Conservation (phyloP, 2,888 invertebrate genomes). For the Buathra laborator region DNA sequence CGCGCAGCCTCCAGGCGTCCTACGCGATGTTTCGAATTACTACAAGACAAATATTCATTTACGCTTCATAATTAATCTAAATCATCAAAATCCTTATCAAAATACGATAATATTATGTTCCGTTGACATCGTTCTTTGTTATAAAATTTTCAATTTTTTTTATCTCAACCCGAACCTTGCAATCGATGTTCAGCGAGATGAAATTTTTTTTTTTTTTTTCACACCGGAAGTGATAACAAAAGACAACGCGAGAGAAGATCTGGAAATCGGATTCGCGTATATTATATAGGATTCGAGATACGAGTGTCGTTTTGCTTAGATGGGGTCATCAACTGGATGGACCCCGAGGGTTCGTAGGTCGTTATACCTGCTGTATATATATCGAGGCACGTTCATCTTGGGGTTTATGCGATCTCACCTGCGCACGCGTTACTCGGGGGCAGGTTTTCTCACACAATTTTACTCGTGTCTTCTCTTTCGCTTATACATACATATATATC, state of each 20-base stretch:
- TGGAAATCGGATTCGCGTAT: slow-evolving; percentile 23
- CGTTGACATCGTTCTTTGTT: not conserved
- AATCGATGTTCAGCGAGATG: not conserved
- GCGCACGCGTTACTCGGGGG: slow-evolving; percentile 64
- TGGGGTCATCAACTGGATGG: slow-evolving; percentile 61
- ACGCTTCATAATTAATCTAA: not conserved
- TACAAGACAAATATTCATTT: not conserved
- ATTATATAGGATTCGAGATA: slow-evolving; percentile 9
- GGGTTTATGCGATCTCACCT: slow-evolving; percentile 66
- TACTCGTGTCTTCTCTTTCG: not conserved
- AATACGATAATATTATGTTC: not conserved
- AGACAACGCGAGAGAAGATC: slow-evolving; percentile 28
- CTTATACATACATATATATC: slow-evolving; percentile 5
- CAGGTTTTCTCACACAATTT: slow-evolving; percentile 54
- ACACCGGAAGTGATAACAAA: not conserved
- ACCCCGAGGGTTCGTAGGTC: slow-evolving; percentile 63
- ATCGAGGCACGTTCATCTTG: slow-evolving; percentile 12
- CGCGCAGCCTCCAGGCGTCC: slow-evolving; percentile 77
- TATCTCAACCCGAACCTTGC: not conserved
- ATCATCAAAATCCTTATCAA: not conserved
- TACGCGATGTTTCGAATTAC: slow-evolving; percentile 14
- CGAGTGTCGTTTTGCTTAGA: slow-evolving; percentile 19
- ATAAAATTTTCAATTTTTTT: not conserved
- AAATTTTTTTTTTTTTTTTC: not conserved
- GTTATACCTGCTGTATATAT: slow-evolving; percentile 55